Percentiles rank a stretch among this genome's conserved stretches.
phyloP scores from a whole-genome alignment of 2,888 invertebrate species.

The Colletes collaris region DNA sequence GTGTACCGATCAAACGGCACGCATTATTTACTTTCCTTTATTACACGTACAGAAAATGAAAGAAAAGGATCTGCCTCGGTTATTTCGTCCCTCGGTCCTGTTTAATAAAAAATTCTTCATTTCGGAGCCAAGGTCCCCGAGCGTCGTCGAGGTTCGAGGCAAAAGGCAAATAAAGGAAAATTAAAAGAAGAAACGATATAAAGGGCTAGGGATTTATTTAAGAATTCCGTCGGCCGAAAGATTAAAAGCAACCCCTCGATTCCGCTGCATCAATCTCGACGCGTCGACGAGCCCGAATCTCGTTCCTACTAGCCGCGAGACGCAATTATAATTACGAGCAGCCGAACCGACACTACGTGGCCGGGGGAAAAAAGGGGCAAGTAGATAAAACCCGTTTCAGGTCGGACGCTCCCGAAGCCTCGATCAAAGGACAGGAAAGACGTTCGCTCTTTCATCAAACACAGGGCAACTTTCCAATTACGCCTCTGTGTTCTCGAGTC shows the following conservation, averaged over 20 bases:
- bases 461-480: constrained; percentile 67
- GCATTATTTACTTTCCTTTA: too few relatives aligned
- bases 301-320: background rate
- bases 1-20: background rate
- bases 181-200: background rate
- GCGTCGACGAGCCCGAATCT: constrained; percentile 7
- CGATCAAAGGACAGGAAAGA: constrained; percentile 57
- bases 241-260: constrained; percentile 20
- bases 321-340: constrained; percentile 35
- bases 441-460: constrained; percentile 57
- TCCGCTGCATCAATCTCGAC: constrained; percentile 15
- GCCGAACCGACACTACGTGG: background rate
- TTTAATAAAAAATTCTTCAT: background rate
- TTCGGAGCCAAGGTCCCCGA: background rate
- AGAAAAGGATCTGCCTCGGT: too few relatives aligned
- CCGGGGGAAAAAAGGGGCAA: constrained; percentile 5
- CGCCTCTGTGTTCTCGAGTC: constrained; percentile 33
- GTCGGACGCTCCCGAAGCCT: constrained; percentile 36
- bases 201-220: background rate
- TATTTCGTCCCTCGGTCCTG: too few relatives aligned
- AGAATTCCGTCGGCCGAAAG: constrained; percentile 6
- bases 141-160: background rate
- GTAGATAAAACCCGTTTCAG: constrained; percentile 38
- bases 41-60: too few relatives aligned
- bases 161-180: background rate